phyloP scores from a whole-genome alignment of 2,888 invertebrate species.

The Pachycephus smyrnensis region DNA sequence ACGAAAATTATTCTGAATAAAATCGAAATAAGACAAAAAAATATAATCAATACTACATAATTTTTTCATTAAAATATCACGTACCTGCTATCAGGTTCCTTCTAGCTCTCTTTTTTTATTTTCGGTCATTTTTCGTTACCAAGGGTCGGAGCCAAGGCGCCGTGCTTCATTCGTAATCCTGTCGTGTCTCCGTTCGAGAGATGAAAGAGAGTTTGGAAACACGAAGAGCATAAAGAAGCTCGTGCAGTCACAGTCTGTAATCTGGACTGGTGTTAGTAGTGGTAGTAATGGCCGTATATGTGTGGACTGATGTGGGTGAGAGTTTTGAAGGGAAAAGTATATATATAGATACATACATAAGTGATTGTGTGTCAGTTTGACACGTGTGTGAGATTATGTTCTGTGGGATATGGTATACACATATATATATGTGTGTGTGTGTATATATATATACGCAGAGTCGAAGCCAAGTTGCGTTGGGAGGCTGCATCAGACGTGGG shows the following conservation, averaged over 20 bases:
- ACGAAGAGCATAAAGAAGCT: slow-evolving; percentile 51
- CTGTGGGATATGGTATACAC: slow-evolving; percentile 14
- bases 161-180: slow-evolving; percentile 45
- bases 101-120: neutral
- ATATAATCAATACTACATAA: neutral
- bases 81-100: neutral
- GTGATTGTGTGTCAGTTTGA: neutral
- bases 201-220: slow-evolving; percentile 54
- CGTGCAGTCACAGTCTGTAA: slow-evolving; percentile 33
- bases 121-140: too few species aligned
- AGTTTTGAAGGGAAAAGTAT: too few species aligned
- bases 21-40: neutral
- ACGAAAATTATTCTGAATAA: neutral
- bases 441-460: neutral
- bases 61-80: neutral
- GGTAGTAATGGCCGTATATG: too few species aligned
- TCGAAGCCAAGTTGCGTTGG: slow-evolving; percentile 28
- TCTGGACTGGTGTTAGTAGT: slow-evolving; percentile 22
- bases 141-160: neutral
- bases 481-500: slow-evolving; percentile 55
- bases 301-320: too few species aligned
- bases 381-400: slow-evolving; percentile 13
- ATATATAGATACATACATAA: too few species aligned
- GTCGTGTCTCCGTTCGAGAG: slow-evolving; percentile 43
- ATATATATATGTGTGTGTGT: too few species aligned